A percentile compares a stretch with the other conserved stretches of the same genome.
Conservation (phyloP, 2,888 invertebrate species). For the Chrysolina haemoptera region DNA sequence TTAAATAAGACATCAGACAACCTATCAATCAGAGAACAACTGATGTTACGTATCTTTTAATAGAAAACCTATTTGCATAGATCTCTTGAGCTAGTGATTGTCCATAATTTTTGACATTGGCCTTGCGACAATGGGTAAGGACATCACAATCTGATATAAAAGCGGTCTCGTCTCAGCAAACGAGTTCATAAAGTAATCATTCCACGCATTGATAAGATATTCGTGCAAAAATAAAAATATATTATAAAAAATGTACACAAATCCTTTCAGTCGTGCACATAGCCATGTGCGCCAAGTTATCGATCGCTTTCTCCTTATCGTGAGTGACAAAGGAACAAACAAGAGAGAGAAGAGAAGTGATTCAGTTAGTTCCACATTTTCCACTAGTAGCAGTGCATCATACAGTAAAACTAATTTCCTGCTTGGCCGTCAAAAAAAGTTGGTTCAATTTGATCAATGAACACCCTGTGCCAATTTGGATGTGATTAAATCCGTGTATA, state of each 20-base stretch:
- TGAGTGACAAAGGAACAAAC: conserved; percentile 47
- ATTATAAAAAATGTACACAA: conserved; percentile 75
- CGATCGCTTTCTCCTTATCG: conserved; percentile 75
- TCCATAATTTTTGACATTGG: conserved; percentile 29
- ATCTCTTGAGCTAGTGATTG: conserved; percentile 18
- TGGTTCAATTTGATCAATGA: too few relatives aligned
- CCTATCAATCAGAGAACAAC: too few relatives aligned
- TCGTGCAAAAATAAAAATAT: background rate
- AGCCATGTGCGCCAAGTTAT: conserved; percentile 78
- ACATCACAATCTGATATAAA: conserved; percentile 2
- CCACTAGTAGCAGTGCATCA: conserved; percentile 36
- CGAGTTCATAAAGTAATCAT: background rate
- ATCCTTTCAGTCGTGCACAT: conserved; percentile 81
- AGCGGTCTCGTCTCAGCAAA: background rate
- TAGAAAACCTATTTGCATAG: conserved; percentile 18
- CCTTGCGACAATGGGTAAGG: conserved; percentile 25
- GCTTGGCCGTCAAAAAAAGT: too few relatives aligned
- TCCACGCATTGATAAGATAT: too few relatives aligned
- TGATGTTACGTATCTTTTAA: too few relatives aligned
- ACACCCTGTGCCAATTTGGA: too few relatives aligned
- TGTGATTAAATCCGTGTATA: too few relatives aligned
- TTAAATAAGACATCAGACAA: too few relatives aligned
- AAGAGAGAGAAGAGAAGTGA: conserved; percentile 50
- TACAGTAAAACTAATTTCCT: conserved; percentile 6
- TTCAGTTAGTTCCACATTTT: conserved; percentile 47